Base-by-base conservation (phyloP, 2,888 invertebrate genomes). In the Gortyna flavago region DNA sequence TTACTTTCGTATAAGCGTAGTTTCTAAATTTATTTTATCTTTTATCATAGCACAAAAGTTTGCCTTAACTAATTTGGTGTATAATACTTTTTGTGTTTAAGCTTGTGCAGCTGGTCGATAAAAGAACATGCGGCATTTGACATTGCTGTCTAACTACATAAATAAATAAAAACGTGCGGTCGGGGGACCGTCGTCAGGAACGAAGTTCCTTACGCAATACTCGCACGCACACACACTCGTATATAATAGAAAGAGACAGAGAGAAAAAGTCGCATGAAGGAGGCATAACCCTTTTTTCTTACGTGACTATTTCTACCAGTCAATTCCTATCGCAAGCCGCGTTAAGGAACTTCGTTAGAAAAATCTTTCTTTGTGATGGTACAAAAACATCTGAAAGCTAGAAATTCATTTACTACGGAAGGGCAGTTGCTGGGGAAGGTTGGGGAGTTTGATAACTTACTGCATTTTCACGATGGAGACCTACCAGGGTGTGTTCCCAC, bases 1-100 rank as follows among this genome's bases (percentile, higher is more conserved):
- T 85, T 80, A 72, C 48, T 81, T 78, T 67, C 65, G 21, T 77
- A 0, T 86, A 85, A 79, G 81, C 75, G 68, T 87, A 88, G 81
- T 76, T 79, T 80, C 80, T 88, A 85, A 87, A 88, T 85, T 84
- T 81, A 78, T 82, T 82, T 85, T 83, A 79, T 73, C n/a, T 51
- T 77, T 67, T 77, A 82, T 57, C 54, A 38, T 79, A 83, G 87
- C 87, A 87, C 88, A 87, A 87, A 85, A 77, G 62, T 69, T 76
- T 77, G 73, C 75, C 69, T 48, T 70, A 81, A 51, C 72, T 72
- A 66, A 81, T 81, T 86, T 59, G 80, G 57, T 86, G 72, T 81
- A 38, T 66, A 83, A 75, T 74, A 72, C 38, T 61, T 16, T 59
- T 71, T 57, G 64, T 85, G 83, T 85, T 59, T 83, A 77, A 84